Evolutionary conservation across 2,113 vertebrate species (phyloP), one percentile per base, ranked within the genome.

Genomic region (Syrmaticus mikado): DNA sequence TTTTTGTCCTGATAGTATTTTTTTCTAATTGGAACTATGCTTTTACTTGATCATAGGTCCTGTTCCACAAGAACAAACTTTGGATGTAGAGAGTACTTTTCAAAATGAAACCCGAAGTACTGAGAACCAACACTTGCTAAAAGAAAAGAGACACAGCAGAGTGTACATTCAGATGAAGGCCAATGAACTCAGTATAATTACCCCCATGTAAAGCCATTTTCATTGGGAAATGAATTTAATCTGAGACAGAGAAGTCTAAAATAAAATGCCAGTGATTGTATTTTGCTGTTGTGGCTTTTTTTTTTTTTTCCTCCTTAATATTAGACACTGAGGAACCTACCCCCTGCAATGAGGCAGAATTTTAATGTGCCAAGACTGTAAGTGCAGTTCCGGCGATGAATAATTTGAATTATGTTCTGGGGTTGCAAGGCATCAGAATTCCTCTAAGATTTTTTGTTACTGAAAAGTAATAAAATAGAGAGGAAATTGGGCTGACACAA

Each of bases 401-500:
- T 62, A 85, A 89, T 79, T 34, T 89, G 40, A 93, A 84, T 75
- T 90, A 90, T 9, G 11, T 71, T 92, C 92, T 1, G 2, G 27
- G 4, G 25, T 61, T 91, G 36, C 61, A 90, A 91, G 32, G 38
- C n/a, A 74, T 10, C 30, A 82, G 48, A 77, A 34, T 4, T 82
- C 38, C 25, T 53, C 52, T 55, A 72, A 83, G 61, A 81, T 91
- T 20, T 85, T 72, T 45, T 68, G 28, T 34, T 48, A 61, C 48
- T 72, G 36, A 15, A 78, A 94, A 82, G 68, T 79, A 95, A 88
- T 85, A 87, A 93, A 81, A 89, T 50, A 65, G 79, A 94, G 52
- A 83, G 87, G 85, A 92, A 94, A 95, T 75, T 84, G 79, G 45
- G 68, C 73, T 93, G 73, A 83, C 57, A 75, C 40, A 94, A 86